Conservation (phyloP, 2,113 vertebrate genomes). For the Dicerorhinus sumatrensis region DNA sequence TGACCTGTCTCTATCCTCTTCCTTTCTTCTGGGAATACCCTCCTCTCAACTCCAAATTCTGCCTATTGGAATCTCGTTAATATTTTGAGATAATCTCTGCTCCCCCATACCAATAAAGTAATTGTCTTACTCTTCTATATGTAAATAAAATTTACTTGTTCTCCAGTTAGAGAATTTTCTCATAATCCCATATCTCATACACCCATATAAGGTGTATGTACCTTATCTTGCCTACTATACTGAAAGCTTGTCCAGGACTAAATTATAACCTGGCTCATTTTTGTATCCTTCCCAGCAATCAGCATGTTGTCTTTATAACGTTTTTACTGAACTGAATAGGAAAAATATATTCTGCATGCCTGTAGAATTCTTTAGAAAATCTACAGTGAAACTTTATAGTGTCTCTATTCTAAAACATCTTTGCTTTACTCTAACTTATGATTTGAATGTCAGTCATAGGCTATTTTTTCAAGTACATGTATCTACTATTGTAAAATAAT, state of each 20-base stretch:
- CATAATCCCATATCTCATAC: neutral
- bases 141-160: neutral
- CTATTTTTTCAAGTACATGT: neutral
- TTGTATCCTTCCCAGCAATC: neutral
- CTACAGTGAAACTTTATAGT: neutral
- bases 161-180: neutral
- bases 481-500: neutral
- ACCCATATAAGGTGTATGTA: too few relatives aligned
- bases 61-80: neutral
- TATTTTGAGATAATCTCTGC: neutral
- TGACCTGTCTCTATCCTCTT: neutral
- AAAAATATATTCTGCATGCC: neutral
- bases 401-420: neutral
- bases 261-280: conserved; percentile 37
- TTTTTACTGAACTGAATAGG: conserved; percentile 27
- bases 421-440: neutral
- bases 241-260: neutral
- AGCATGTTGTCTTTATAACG: neutral
- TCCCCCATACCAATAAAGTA: neutral
- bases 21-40: neutral
- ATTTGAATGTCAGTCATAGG: neutral
- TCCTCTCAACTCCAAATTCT: neutral
- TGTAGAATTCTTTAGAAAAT: neutral
- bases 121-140: neutral
- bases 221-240: neutral